Evolutionary conservation across 2,888 invertebrate species (phyloP), one percentile per base, ranked within the genome.

Genomic region (Aleiodes leptofemur): DNA sequence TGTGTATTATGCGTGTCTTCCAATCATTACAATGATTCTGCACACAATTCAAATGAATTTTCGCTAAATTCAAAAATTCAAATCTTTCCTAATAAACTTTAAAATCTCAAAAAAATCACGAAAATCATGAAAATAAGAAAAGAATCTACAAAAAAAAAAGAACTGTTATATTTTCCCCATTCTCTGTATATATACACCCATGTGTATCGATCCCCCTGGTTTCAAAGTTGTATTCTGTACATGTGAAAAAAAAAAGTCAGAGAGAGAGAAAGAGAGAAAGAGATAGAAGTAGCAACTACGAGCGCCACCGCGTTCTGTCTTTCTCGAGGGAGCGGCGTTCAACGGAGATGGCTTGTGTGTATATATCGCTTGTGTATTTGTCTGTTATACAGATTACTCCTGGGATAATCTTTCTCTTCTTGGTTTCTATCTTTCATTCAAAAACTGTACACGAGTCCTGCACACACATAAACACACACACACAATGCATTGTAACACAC

Each of bases 141-240:
- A 56, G 9, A 9, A 29, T 23, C 16, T 64, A 43, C 16, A 64
- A 64, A 9, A 48, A 43, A 48, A 48, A 56, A 73, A 71, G 57
- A 23, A 73, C 53, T 50, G 56, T 74, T 48, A 75, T 55, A 72
- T 71, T 61, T 64, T 69, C 64, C 64, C 48, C 70, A 57, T 43
- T 34, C 71, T 69, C 73, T 68, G 48, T 77, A 61, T 56, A 74
- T 73, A 74, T 73, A 74, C 73, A 77, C 66, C 77, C 79, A 73
- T 81, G 84, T 85, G 84, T 86, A 86, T 86, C 86, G 86, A 86
- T 86, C 86, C 83, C 80, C 80, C 82, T 77, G 83, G 82, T 82
- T 55, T 57, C 43, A 43, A 53, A 57, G 34, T 48, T 64, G 61
- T 61, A 61, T 38, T 38, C 43, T 64, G 64, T 64, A 11, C 64